Evolutionary conservation across 2,113 vertebrate genomes (phyloP).

Genomic region (Panurus biarmicus): DNA sequence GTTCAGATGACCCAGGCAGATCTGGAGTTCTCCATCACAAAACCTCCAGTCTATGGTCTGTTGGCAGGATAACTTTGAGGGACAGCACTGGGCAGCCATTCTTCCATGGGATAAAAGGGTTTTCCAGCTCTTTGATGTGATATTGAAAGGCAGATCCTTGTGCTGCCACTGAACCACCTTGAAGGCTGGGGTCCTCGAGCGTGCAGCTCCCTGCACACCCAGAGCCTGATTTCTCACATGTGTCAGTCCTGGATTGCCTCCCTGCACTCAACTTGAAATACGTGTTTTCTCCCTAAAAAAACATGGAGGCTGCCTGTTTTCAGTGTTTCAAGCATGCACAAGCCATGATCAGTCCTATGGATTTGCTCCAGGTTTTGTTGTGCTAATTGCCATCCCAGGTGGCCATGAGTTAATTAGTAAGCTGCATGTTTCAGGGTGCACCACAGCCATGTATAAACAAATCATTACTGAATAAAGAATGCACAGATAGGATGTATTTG

Average conservation of each 20-base stretch:
- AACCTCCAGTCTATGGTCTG: not conserved
- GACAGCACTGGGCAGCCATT: not conserved
- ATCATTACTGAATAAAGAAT: not conserved
- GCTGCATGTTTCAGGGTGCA: not conserved
- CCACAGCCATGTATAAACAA: not conserved
- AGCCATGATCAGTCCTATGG: not conserved
- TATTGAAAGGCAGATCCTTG: not conserved
- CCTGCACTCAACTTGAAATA: not conserved
- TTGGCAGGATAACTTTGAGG: not conserved
- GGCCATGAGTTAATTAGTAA: slow-evolving; percentile 21
- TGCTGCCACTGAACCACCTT: not conserved
- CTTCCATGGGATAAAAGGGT: not conserved
- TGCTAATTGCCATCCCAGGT: slow-evolving; percentile 9
- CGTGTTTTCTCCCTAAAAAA: not conserved
- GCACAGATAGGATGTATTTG: not conserved
- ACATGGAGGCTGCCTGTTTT: not conserved
- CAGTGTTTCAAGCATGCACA: not conserved
- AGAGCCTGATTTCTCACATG: not conserved
- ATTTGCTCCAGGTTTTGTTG: not conserved
- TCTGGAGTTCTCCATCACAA: not conserved
- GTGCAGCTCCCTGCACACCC: not conserved
- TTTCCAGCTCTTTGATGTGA: not conserved
- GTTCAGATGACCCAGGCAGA: not conserved
- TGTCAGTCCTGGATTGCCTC: not conserved
- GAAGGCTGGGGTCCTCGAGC: not conserved